These are phyloP conservation scores for Candidula unifasciata DNA, from an alignment of 2,888 invertebrate species.

Conservation along the genomic window DNA sequence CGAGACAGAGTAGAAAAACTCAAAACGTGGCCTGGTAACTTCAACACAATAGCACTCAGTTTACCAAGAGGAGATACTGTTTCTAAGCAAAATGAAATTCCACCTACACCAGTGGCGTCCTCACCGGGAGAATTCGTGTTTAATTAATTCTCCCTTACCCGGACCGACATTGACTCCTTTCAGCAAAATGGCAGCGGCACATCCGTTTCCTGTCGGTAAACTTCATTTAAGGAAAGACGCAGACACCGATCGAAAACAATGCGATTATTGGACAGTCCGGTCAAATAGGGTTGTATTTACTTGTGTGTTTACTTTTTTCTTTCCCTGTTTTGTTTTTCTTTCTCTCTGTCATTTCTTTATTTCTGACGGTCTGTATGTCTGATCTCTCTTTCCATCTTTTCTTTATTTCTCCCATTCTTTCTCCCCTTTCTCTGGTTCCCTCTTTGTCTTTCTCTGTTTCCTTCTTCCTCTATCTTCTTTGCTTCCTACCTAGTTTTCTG, in stretches of 20 bases:
- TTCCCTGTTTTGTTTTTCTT: no score
- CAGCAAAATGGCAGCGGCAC: background rate
- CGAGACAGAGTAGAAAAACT: no score
- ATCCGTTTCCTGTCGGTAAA: background rate
- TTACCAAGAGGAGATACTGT: background rate
- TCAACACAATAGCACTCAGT: background rate
- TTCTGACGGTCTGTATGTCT: no score
- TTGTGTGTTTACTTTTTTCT: no score
- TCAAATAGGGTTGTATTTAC: background rate
- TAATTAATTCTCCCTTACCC: background rate
- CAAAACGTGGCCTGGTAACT: background rate
- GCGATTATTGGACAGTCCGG: background rate
- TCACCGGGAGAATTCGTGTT: background rate
- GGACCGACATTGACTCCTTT: background rate
- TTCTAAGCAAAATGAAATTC: background rate
- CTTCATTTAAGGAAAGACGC: background rate
- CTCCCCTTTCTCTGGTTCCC: no score
- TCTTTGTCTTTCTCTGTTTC: no score
- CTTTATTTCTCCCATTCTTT: no score
- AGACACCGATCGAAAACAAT: background rate
- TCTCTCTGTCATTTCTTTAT: no score
- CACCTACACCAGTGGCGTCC: background rate
- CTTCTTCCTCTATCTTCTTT: no score
- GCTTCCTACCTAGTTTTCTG: no score
- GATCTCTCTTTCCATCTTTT: no score